These are phyloP conservation scores for Alligator sinensis DNA, from an alignment of 2,113 vertebrate species.

Conservation along the genomic window DNA sequence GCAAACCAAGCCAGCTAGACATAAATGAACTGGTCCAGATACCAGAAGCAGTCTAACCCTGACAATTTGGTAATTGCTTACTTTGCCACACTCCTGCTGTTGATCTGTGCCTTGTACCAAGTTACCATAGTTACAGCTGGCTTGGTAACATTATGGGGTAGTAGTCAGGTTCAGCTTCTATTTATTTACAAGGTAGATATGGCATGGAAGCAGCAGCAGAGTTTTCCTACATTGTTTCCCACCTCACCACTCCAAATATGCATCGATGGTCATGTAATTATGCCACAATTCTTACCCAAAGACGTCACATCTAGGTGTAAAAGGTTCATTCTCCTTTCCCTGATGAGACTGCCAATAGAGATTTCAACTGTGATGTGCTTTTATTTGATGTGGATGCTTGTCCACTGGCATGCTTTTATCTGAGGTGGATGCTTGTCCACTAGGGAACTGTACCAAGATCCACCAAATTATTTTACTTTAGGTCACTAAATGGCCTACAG, in stretches of 20 bases:
- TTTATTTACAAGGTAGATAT: no score
- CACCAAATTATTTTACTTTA: accelerated
- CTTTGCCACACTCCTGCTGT: no score
- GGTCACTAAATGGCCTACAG: neutral
- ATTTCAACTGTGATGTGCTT: neutral
- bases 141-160: no score
- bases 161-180: no score
- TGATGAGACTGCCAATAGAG: neutral
- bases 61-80: no score
- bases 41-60: no score
- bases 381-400: accelerated
- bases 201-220: neutral
- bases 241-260: neutral
- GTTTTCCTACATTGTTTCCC: neutral
- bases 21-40: no score
- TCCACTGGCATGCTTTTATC: neutral
- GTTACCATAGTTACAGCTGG: no score
- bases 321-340: neutral
- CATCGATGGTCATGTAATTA: neutral
- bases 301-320: neutral
- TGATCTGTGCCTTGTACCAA: no score
- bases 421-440: accelerated
- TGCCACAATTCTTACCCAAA: neutral
- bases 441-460: accelerated
- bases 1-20: no score